Evolutionary conservation across 2,888 invertebrate species (phyloP).

Genomic region (Scaptomyza cyrtandrae): DNA sequence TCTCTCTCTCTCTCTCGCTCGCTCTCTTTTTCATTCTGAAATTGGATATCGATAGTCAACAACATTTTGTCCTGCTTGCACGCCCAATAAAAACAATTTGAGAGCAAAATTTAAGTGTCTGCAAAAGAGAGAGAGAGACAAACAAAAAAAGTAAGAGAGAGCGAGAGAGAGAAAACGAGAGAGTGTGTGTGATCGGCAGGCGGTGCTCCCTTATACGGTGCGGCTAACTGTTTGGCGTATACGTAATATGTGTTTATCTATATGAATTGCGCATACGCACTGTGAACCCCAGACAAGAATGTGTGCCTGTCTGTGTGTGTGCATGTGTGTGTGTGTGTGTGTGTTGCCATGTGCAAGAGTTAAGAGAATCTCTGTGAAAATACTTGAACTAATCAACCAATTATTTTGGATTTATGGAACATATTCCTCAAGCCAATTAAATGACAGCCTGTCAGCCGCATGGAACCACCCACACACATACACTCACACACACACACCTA

Average conservation of each 20-base stretch:
- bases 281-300: conserved; percentile 22
- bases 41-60: conserved; percentile 48
- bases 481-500: not conserved
- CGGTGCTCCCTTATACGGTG: conserved; percentile 69
- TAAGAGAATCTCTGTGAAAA: conserved; percentile 2
- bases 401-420: conserved; percentile 57
- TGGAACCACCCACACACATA: not conserved
- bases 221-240: conserved; percentile 58
- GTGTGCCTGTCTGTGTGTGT: conserved; percentile 4
- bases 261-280: conserved; percentile 72
- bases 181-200: conserved; percentile 18
- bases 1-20: not conserved
- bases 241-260: conserved; percentile 62
- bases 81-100: not conserved
- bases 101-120: not conserved
- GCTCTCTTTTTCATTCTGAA: conserved; percentile 29
- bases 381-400: conserved; percentile 28
- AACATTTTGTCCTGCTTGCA: conserved; percentile 37
- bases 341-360: conserved; percentile 3
- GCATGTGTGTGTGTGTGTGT: conserved; percentile 2
- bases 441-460: conserved; percentile 21
- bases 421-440: conserved; percentile 33
- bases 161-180: not conserved
- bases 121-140: not conserved
- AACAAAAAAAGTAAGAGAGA: not conserved